Evolutionary conservation across 2,113 vertebrate species (phyloP).

Genomic region (Epinephelus lanceolatus): DNA sequence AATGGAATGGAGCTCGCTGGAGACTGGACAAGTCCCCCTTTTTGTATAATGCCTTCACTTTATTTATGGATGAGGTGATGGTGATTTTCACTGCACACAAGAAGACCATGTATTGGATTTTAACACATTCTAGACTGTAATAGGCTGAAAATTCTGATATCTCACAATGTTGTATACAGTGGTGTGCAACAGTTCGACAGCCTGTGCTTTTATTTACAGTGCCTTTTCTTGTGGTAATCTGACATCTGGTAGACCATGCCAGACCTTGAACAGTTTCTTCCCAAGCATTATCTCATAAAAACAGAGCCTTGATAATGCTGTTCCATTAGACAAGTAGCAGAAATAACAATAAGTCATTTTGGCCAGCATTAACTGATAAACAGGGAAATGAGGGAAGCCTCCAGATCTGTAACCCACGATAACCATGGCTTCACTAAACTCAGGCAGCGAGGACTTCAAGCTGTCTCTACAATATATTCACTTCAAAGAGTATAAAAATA

Average conservation of each 20-base stretch:
- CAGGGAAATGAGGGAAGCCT: slow-evolving; percentile 67
- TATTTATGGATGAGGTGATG: slow-evolving; percentile 68
- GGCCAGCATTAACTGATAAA: slow-evolving; percentile 71
- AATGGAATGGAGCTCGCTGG: slow-evolving; percentile 36
- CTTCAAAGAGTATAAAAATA: slow-evolving; percentile 63
- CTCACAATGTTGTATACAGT: slow-evolving; percentile 37
- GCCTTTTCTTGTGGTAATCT: slow-evolving; percentile 72
- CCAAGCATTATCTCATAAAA: slow-evolving; percentile 72
- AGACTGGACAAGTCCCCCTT: slow-evolving; percentile 54
- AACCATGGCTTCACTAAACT: slow-evolving; percentile 43
- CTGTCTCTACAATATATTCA: slow-evolving; percentile 55
- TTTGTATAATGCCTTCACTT: slow-evolving; percentile 65
- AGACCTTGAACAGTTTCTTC: slow-evolving; percentile 71
- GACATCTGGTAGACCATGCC: slow-evolving; percentile 68
- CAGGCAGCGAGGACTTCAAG: slow-evolving; percentile 44
- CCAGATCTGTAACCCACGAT: slow-evolving; percentile 64
- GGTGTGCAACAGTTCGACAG: slow-evolving; percentile 38
- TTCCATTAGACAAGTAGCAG: slow-evolving; percentile 59
- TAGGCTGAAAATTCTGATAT: slow-evolving; percentile 65
- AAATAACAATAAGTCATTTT: slow-evolving; percentile 69
- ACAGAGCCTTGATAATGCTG: slow-evolving; percentile 70
- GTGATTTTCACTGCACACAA: slow-evolving; percentile 54
- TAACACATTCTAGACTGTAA: slow-evolving; percentile 56
- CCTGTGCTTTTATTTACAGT: slow-evolving; percentile 64
- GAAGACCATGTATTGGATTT: slow-evolving; percentile 47